Percentiles rank a stretch among this genome's conserved stretches.
phyloP scores from a whole-genome alignment of 2,113 vertebrate species.

The Halichoeres trimaculatus region DNA sequence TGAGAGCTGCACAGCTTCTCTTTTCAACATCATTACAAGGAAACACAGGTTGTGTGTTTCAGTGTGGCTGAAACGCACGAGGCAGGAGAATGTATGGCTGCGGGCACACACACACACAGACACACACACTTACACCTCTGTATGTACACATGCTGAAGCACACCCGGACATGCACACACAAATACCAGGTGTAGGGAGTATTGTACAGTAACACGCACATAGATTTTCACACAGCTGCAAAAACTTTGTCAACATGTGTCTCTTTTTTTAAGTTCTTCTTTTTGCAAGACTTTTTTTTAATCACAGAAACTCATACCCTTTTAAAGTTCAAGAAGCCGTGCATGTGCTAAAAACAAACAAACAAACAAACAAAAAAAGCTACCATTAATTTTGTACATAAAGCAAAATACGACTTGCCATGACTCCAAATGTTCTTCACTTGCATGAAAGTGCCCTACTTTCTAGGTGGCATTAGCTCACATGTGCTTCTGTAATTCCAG shows the following conservation, averaged over 20 bases:
- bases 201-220: conserved; percentile 20
- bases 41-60: conserved; percentile 33
- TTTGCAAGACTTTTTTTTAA: conserved; percentile 1
- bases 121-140: conserved; percentile 5
- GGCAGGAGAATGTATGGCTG: conserved; percentile 6
- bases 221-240: conserved; percentile 24
- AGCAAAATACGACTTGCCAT: background rate
- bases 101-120: background rate
- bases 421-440: background rate
- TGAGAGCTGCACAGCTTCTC: conserved; percentile 12
- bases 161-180: conserved; percentile 24
- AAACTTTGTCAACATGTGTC: conserved; percentile 20
- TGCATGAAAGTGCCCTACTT: conserved; percentile 20
- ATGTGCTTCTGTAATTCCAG: conserved; percentile 31
- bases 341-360: background rate
- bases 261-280: conserved; percentile 2
- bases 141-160: conserved; percentile 27
- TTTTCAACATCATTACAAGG: conserved; percentile 45
- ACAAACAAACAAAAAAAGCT: background rate
- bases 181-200: conserved; percentile 50
- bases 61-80: conserved; percentile 9
- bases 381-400: background rate
- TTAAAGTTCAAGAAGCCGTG: background rate
- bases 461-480: background rate
- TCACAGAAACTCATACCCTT: background rate